These are phyloP conservation scores for Lymantria monacha DNA, from an alignment of 2,888 invertebrate species.

Conservation along the genomic window DNA sequence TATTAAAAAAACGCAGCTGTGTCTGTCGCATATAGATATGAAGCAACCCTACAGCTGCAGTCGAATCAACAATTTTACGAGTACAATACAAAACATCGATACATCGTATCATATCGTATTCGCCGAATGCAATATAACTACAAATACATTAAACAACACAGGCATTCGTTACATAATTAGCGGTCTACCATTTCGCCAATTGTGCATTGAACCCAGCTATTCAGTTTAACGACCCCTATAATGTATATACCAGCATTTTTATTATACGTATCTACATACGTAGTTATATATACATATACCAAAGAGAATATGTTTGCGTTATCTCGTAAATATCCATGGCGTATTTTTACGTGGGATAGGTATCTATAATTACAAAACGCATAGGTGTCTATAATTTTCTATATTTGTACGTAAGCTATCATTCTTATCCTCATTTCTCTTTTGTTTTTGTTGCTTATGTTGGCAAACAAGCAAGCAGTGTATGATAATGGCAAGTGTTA, in stretches of 20 bases:
- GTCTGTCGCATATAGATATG: slow-evolving; percentile 11
- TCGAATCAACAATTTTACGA: slow-evolving; percentile 25
- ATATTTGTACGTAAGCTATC: no score
- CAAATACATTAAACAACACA: neutral
- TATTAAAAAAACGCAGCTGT: slow-evolving; percentile 25
- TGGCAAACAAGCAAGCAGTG: no score
- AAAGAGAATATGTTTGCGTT: no score
- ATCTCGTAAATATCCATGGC: no score
- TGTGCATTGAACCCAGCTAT: slow-evolving; percentile 18
- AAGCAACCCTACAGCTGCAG: slow-evolving; percentile 20
- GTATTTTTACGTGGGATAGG: no score
- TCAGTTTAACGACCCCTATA: slow-evolving; percentile 19
- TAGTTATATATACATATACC: no score
- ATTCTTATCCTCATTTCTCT: no score
- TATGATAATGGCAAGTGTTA: no score
- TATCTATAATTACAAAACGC: no score
- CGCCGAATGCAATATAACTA: slow-evolving; percentile 8
- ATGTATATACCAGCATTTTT: neutral
- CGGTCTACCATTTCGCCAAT: slow-evolving; percentile 26
- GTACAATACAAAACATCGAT: slow-evolving; percentile 32
- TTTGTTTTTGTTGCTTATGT: no score
- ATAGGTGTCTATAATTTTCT: no score
- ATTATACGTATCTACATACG: neutral
- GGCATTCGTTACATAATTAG: neutral
- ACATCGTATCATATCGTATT: slow-evolving; percentile 19